Evolutionary conservation across 2,797 vertebrate species (phyloP), one percentile per base, ranked within the genome.

Genomic region (Podarcis siculus): DNA sequence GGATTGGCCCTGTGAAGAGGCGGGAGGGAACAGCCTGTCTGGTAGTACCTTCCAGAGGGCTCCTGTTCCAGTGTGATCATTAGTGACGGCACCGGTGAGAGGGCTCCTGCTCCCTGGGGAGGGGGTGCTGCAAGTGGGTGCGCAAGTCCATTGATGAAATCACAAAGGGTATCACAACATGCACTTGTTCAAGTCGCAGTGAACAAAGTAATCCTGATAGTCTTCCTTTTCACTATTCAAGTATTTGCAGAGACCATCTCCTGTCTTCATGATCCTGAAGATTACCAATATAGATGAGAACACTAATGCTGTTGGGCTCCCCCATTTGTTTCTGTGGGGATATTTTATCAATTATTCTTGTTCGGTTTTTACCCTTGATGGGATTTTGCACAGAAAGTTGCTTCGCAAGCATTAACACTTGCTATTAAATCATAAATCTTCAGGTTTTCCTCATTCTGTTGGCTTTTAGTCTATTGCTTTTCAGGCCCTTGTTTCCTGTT

Each of bases 341-440:
- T 85, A 64, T 79, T 55, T 66, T 23, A 49, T n/a, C 58, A 72
- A n/a, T 66, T 35, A 5, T 35, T 66, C 79, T 75, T 80, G 35
- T 58, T 45, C 15, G 8, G 49, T 79, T 73, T 85, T n/a, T 35
- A 37, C 45, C 49, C 17, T 86, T 42, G 30, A 73, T 45, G 19
- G 64, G 49, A 45, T 27, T 35, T 23, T 64, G 21, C 61, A 19
- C 61, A 12, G 82, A 30, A 92, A 27, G 19, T 1, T 71, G 10
- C 45, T 83, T 17, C 78, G 17, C 72, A 58, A 82, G 0, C 58
- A 39, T 64, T 55, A 15, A 64, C 1, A n/a, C 67, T 79, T 86
- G 30, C n/a, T 78, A 89, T 85, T 75, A 19, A 73, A 85, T 90
- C 85, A 23, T 72, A 83, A 90, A 4, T 8, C 79, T 92, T 90